Percentiles rank a stretch among this genome's conserved stretches.
Evolutionary conservation across 1,140 invertebrate genomes (phyloP).

Genomic region (Triops longicaudatus): DNA sequence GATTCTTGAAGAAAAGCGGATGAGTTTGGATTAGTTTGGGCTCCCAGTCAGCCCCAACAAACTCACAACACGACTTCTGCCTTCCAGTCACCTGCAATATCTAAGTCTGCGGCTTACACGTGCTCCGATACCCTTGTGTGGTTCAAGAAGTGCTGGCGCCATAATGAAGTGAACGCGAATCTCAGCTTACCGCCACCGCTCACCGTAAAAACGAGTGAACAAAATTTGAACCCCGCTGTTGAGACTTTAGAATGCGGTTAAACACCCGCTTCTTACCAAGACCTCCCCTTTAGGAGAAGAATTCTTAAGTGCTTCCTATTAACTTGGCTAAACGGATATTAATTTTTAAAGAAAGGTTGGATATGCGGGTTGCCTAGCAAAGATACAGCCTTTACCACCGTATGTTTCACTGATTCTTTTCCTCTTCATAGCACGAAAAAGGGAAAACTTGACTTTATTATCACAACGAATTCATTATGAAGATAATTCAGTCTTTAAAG

Average conservation of each 20-base stretch:
- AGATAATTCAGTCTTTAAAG: no score
- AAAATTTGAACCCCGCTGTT: neutral
- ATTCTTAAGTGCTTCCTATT: no score
- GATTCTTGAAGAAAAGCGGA: neutral
- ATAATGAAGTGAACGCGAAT: slow-evolving; percentile 7
- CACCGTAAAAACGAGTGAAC: neutral
- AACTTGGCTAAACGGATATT: no score
- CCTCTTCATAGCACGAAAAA: no score
- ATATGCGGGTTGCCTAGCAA: no score
- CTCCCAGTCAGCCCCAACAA: neutral
- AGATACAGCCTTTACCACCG: no score
- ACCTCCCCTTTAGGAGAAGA: no score
- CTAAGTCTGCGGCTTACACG: neutral
- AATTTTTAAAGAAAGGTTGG: no score
- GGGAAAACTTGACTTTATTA: no score
- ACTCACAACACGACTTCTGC: neutral
- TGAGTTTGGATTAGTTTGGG: neutral
- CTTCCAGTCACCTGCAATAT: neutral
- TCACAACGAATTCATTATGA: no score
- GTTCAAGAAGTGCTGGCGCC: neutral
- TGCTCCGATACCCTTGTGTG: neutral
- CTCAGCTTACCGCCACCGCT: neutral
- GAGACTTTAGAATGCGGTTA: neutral
- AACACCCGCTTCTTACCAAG: neutral
- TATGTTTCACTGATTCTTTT: no score